Evolutionary conservation across 2,888 invertebrate species (phyloP).

Genomic region (Spodoptera picta): DNA sequence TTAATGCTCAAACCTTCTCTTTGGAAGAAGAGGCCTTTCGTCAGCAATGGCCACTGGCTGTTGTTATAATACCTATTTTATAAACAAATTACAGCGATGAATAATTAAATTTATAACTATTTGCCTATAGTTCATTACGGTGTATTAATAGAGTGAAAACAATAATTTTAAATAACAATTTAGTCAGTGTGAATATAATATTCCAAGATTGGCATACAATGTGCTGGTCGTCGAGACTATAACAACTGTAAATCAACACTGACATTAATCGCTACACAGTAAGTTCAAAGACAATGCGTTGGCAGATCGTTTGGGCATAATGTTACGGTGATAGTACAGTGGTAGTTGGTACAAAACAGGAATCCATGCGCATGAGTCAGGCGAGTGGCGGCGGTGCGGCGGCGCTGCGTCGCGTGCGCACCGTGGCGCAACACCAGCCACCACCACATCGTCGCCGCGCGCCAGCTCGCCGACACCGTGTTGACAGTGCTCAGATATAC

Average conservation of each 20-base stretch:
- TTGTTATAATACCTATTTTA: too few species aligned
- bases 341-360: constrained; percentile 73
- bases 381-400: constrained; percentile 64
- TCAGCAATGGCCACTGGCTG: too few species aligned
- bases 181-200: constrained; percentile 47
- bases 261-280: constrained; percentile 82
- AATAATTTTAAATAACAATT: constrained; percentile 27
- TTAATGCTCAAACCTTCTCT: too few species aligned
- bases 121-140: not conserved
- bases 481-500: constrained; percentile 11
- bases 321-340: constrained; percentile 75
- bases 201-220: constrained; percentile 50
- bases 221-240: constrained; percentile 61
- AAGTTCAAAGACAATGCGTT: constrained; percentile 87
- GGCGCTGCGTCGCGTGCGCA: constrained; percentile 58
- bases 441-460: constrained; percentile 25
- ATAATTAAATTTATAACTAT: too few species aligned
- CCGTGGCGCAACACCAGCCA: constrained; percentile 49
- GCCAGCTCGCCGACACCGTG: constrained; percentile 24
- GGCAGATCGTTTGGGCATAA: constrained; percentile 85
- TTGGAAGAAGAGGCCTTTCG: too few species aligned
- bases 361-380: constrained; percentile 85
- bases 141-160: constrained; percentile 2
- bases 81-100: too few species aligned
- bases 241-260: constrained; percentile 75